These are phyloP conservation scores for Listronotus oregonensis DNA, from an alignment of 1,140 invertebrate species.

Conservation along the genomic window DNA sequence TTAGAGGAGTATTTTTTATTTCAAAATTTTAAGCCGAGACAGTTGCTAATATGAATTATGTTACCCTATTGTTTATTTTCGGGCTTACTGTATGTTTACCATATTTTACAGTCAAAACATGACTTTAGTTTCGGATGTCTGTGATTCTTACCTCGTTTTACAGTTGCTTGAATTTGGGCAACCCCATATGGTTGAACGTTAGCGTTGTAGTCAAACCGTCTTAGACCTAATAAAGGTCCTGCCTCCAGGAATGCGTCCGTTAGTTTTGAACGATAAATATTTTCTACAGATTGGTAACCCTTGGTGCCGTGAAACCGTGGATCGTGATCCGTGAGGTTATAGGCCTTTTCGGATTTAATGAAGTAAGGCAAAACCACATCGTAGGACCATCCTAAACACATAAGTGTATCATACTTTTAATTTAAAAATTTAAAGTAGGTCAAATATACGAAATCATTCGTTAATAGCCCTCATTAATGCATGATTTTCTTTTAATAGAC, in stretches of 20 bases:
- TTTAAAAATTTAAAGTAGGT: constrained; percentile 41
- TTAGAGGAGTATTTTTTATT: no score
- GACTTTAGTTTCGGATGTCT: no score
- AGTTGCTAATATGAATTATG: no score
- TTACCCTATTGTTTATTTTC: no score
- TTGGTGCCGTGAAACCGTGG: constrained; percentile 34
- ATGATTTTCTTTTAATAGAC: no score
- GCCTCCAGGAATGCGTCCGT: constrained; percentile 67
- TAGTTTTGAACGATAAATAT: constrained; percentile 59
- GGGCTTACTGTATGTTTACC: no score
- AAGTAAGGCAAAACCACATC: constrained; percentile 57
- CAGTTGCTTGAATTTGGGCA: background rate
- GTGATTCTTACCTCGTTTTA: background rate
- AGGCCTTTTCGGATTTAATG: constrained; percentile 60
- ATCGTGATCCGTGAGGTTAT: constrained; percentile 53
- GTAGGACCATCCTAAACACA: constrained; percentile 58
- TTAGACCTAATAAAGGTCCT: constrained; percentile 62
- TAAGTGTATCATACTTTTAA: background rate
- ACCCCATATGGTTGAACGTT: constrained; percentile 60
- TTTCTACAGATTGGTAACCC: constrained; percentile 63
- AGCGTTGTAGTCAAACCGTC: constrained; percentile 46
- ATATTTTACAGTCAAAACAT: no score
- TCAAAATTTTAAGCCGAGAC: no score
- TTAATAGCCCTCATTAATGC: background rate
- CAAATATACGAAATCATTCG: background rate